Conservation (phyloP, 2,888 invertebrate genomes). For the Gastracanthus pulcherrimus region DNA sequence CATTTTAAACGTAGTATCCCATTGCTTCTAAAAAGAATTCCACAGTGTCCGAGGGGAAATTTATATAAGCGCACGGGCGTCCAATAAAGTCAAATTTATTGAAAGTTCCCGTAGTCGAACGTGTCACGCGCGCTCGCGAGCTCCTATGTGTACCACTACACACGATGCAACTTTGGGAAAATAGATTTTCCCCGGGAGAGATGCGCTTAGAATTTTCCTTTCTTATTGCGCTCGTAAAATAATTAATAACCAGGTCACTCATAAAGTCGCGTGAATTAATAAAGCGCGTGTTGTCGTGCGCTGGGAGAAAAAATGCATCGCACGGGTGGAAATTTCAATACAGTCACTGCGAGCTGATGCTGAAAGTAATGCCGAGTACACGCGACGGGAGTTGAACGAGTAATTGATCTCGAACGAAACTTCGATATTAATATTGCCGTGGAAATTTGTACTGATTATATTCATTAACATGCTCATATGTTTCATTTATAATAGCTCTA, state of each 20-base stretch:
- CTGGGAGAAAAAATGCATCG: slow-evolving; percentile 20
- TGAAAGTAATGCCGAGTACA: background rate
- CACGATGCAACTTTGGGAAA: too few relatives aligned
- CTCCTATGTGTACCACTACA: too few relatives aligned
- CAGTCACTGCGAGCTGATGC: background rate
- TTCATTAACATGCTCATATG: too few relatives aligned
- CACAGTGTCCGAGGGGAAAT: background rate
- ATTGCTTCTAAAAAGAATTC: background rate
- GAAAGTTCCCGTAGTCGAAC: slow-evolving; percentile 5
- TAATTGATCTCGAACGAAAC: too few relatives aligned
- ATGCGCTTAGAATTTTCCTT: background rate
- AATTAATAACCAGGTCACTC: slow-evolving; percentile 32
- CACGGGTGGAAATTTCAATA: slow-evolving; percentile 20
- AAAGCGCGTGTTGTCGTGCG: slow-evolving; percentile 1
- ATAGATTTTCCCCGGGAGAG: background rate
- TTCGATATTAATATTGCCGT: too few relatives aligned
- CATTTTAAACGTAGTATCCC: background rate
- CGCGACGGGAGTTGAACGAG: too few relatives aligned
- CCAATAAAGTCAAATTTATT: slow-evolving; percentile 47
- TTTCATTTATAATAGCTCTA: too few relatives aligned
- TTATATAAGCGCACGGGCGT: background rate
- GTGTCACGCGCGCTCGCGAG: too few relatives aligned
- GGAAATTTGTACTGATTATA: too few relatives aligned
- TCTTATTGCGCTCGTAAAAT: background rate
- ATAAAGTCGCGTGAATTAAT: slow-evolving; percentile 34